These are phyloP conservation scores for Colletes collaris DNA, from an alignment of 2,888 invertebrate genomes.

Conservation along the genomic window DNA sequence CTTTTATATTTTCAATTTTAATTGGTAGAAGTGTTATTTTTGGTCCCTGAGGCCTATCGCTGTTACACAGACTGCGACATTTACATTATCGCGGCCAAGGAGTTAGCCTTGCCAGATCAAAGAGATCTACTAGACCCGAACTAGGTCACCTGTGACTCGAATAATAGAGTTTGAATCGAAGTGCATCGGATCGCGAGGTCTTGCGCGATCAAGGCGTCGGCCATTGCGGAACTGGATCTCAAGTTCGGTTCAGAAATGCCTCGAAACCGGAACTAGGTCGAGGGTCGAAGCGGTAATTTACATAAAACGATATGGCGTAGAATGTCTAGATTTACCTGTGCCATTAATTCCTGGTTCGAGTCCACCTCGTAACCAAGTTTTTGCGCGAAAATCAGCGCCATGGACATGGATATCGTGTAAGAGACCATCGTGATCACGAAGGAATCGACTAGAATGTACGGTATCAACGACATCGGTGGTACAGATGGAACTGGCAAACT, in stretches of 20 bases:
- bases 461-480: slow-evolving; percentile 86
- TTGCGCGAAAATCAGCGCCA: slow-evolving; percentile 91
- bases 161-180: slow-evolving; percentile 16
- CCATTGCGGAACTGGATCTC: not conserved
- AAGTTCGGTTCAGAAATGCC: slow-evolving; percentile 11
- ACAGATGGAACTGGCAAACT: slow-evolving; percentile 88
- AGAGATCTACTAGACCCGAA: not conserved
- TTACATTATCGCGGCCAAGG: slow-evolving; percentile 23
- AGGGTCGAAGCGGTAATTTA: not conserved
- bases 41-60: too few relatives aligned
- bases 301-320: not conserved
- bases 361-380: slow-evolving; percentile 90
- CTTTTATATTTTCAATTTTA: too few relatives aligned
- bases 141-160: slow-evolving; percentile 2
- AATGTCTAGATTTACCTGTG: slow-evolving; percentile 84
- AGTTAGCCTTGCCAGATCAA: not conserved
- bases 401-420: slow-evolving; percentile 91
- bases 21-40: too few relatives aligned
- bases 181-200: not conserved
- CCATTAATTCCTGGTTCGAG: slow-evolving; percentile 90
- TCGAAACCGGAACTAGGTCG: slow-evolving; percentile 1
- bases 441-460: slow-evolving; percentile 86
- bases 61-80: too few relatives aligned
- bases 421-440: slow-evolving; percentile 90
- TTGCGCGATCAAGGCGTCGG: too few relatives aligned